Evolutionary conservation across 2,113 vertebrate species (phyloP).

Genomic region (Indicator indicator): DNA sequence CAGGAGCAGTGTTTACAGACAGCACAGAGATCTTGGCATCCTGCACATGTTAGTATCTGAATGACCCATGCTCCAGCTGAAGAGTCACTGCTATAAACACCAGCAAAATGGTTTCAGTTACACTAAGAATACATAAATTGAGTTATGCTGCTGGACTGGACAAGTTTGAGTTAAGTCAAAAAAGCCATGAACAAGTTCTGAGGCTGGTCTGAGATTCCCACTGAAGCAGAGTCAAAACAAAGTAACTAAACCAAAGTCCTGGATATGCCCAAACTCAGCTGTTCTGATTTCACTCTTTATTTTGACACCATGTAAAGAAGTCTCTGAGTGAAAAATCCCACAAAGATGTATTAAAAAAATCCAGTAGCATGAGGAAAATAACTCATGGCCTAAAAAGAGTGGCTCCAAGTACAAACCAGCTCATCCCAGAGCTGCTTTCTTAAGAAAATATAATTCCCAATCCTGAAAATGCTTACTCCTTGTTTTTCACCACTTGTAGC

Average conservation of each 20-base stretch:
- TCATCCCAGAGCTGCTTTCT: not conserved
- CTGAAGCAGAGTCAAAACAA: not conserved
- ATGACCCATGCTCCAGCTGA: not conserved
- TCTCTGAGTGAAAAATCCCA: not conserved
- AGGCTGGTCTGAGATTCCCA: not conserved
- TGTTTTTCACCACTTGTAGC: not conserved
- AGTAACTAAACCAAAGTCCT: not conserved
- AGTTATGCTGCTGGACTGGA: not conserved
- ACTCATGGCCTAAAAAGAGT: not conserved
- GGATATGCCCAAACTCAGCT: not conserved
- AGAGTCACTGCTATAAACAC: not conserved
- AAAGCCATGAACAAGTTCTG: not conserved
- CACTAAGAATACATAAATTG: not conserved
- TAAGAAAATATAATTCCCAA: not conserved
- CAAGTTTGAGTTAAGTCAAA: not conserved
- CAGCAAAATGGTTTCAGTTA: not conserved
- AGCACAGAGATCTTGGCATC: not conserved
- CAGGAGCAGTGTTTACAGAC: not conserved
- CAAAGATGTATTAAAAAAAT: not conserved
- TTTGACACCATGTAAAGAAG: not conserved
- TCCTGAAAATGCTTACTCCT: not conserved
- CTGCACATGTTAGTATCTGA: not conserved
- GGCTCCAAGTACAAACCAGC: not conserved
- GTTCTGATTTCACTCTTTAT: not conserved
- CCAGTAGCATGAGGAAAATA: not conserved